These are phyloP conservation scores for Dryobota labecula DNA, from an alignment of 2,888 invertebrate genomes.

Conservation along the genomic window DNA sequence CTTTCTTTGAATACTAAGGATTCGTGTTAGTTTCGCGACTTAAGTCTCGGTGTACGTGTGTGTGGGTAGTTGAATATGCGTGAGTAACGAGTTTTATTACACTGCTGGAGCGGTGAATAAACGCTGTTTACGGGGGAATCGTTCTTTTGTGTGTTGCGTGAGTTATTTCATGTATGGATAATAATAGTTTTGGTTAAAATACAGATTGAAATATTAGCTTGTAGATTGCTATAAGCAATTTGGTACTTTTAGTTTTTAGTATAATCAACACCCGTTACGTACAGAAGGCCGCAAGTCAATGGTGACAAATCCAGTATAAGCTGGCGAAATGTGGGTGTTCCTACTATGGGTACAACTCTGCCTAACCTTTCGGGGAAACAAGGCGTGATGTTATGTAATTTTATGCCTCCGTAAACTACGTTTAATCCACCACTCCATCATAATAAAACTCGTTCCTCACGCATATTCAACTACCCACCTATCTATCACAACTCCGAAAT, in stretches of 20 bases:
- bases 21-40: conserved; percentile 53
- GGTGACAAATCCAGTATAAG: no score
- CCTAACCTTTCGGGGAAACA: no score
- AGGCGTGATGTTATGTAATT: no score
- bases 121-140: conserved; percentile 30
- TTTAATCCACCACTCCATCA: conserved; percentile 13
- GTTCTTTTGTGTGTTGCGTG: conserved; percentile 20
- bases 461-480: conserved; percentile 37
- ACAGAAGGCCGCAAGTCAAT: no score
- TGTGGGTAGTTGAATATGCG: conserved; percentile 37
- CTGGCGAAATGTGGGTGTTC: no score
- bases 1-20: conserved; percentile 62
- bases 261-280: not conserved
- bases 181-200: not conserved
- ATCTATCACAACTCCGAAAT: conserved; percentile 56
- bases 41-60: conserved; percentile 36
- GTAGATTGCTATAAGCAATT: not conserved
- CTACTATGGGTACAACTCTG: no score
- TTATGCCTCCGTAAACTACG: conserved; percentile 29
- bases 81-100: conserved; percentile 38
- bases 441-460: conserved; percentile 38
- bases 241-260: not conserved
- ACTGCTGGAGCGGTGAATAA: conserved; percentile 12
- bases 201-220: conserved; percentile 8
- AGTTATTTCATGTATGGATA: conserved; percentile 17